A percentile compares a stretch with the other conserved stretches of the same genome.
Conservation (phyloP, 2,797 vertebrate species). For the Huso huso region DNA sequence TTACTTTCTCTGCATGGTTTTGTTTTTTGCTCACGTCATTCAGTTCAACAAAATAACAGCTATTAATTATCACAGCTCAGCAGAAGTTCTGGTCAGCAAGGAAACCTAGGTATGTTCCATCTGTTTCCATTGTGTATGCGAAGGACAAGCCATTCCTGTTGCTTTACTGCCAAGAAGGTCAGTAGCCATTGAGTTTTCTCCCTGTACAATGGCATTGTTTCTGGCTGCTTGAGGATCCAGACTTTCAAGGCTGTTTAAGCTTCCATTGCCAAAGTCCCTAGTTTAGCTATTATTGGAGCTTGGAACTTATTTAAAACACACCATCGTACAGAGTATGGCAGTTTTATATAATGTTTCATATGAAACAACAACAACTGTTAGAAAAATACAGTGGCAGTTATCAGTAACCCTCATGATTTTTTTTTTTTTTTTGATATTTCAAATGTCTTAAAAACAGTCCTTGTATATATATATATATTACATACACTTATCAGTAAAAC, state of each 20-base stretch:
- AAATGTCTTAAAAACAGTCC: too few species aligned
- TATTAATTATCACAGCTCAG: conserved; percentile 33
- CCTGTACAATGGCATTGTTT: conserved; percentile 33
- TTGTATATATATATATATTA: too few species aligned
- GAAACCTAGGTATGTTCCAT: conserved; percentile 61
- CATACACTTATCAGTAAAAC: too few species aligned
- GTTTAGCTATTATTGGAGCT: conserved; percentile 44
- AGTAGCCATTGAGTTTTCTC: conserved; percentile 30
- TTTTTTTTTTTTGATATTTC: too few species aligned
- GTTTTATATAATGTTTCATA: too few species aligned
- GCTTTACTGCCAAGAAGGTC: conserved; percentile 45
- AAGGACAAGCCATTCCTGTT: conserved; percentile 79
- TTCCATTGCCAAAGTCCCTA: conserved; percentile 41
- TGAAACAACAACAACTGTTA: too few species aligned
- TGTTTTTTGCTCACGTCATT: too few species aligned
- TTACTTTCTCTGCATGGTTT: too few species aligned
- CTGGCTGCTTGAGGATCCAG: conserved; percentile 35
- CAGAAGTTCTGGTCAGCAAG: conserved; percentile 53
- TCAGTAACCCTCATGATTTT: too few species aligned
- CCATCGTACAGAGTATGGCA: too few species aligned
- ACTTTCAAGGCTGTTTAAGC: conserved; percentile 58
- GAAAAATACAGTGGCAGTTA: too few species aligned
- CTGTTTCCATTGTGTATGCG: conserved; percentile 55
- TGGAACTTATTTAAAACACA: conserved; percentile 16
- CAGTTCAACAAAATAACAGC: background rate